Percentiles rank a stretch among this genome's conserved stretches.
phyloP scores from a whole-genome alignment of 2,113 vertebrate species.

The Rostratula benghalensis region DNA sequence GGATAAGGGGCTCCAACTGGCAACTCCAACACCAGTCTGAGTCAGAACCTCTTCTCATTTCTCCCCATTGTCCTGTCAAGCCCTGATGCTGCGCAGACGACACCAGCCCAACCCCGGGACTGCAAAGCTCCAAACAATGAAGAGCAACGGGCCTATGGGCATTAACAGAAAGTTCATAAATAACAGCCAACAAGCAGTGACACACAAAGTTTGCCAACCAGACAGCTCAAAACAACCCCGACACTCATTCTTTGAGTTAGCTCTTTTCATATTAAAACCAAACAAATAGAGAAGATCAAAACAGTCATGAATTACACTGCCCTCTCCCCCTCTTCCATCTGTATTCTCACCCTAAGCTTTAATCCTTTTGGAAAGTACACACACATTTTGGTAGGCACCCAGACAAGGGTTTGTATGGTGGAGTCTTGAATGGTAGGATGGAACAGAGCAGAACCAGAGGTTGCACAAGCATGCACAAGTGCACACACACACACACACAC shows the following conservation, averaged over 20 bases:
- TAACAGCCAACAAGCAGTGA: conserved; percentile 4
- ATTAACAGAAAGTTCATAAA: neutral
- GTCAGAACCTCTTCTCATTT: neutral
- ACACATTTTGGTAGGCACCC: neutral
- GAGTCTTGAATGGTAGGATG: neutral
- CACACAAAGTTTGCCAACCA: conserved; percentile 8
- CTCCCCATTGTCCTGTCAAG: conserved; percentile 37
- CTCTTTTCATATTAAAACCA: conserved; percentile 7
- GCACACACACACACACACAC: neutral
- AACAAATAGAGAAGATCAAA: neutral
- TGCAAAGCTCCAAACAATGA: neutral
- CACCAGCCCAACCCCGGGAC: neutral
- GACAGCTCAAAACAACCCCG: neutral
- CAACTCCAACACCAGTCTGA: neutral
- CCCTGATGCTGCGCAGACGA: neutral
- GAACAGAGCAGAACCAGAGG: neutral
- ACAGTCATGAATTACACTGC: neutral
- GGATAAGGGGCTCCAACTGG: neutral
- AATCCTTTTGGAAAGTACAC: neutral
- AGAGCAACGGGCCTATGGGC: neutral
- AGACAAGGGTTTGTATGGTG: neutral
- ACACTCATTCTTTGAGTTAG: neutral
- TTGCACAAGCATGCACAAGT: neutral
- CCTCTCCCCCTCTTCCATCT: neutral
- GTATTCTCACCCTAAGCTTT: neutral